Evolutionary conservation across 2,113 vertebrate genomes (phyloP).

Genomic region (Hemichromis elongatus): DNA sequence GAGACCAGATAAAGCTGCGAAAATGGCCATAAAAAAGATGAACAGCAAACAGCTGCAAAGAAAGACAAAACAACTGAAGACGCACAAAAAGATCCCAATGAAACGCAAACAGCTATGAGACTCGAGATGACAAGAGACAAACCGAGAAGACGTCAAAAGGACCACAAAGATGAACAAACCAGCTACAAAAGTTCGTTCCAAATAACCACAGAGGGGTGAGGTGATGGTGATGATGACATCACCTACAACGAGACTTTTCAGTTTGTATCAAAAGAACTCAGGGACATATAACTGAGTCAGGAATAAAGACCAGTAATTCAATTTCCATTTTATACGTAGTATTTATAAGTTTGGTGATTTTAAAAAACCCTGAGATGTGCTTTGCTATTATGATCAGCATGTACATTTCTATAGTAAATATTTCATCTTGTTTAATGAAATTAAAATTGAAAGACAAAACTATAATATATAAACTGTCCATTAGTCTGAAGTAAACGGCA

Average conservation of each 20-base stretch:
- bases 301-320: neutral
- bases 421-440: neutral
- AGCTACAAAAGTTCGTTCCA: neutral
- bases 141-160: neutral
- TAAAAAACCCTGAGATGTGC: neutral
- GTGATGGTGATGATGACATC: neutral
- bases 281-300: neutral
- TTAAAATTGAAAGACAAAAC: neutral
- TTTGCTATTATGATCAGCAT: neutral
- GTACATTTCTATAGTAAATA: neutral
- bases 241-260: neutral
- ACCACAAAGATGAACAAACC: neutral
- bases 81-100: neutral
- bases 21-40: neutral
- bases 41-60: neutral
- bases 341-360: neutral
- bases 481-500: neutral
- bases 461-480: neutral
- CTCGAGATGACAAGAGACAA: neutral
- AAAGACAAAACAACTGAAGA: neutral
- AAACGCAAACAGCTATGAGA: neutral
- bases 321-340: neutral
- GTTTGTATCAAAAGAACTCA: too few species aligned
- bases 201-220: neutral
- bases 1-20: neutral